These are phyloP conservation scores for Nezara viridula DNA, from an alignment of 2,888 invertebrate species.

Conservation along the genomic window DNA sequence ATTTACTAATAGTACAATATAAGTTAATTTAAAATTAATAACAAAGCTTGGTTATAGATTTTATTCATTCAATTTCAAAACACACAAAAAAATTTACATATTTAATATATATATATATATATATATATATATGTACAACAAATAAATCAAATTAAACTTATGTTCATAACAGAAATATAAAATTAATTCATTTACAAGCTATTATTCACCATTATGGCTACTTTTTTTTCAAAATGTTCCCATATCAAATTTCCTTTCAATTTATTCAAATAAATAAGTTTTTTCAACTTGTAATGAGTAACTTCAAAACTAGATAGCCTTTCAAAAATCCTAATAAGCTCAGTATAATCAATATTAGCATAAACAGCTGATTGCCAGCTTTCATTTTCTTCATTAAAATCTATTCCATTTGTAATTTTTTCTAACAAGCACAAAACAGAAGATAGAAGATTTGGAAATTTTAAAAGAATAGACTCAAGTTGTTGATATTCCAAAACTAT, in stretches of 20 bases:
- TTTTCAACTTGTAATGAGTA: conserved; percentile 29
- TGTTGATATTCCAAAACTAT: neutral
- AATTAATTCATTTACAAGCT: neutral
- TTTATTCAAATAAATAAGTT: conserved; percentile 44
- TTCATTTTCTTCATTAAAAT: conserved; percentile 27
- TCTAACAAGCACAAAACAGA: neutral
- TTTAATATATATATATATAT: neutral
- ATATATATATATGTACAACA: neutral
- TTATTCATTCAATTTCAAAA: neutral
- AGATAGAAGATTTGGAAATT: neutral
- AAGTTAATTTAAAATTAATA: conserved; percentile 7
- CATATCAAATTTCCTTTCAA: conserved; percentile 45
- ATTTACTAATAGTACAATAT: neutral
- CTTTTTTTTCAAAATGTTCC: conserved; percentile 26
- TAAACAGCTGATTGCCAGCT: neutral
- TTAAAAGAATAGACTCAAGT: neutral
- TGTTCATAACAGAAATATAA: neutral
- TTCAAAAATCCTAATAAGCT: neutral
- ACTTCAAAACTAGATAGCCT: neutral
- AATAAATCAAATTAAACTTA: neutral
- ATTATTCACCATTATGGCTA: neutral
- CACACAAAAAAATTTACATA: too few species aligned
- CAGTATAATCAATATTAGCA: neutral
- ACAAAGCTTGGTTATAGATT: neutral
- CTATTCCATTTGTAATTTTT: conserved; percentile 11